Percentiles rank a stretch among this genome's conserved stretches.
Conservation (phyloP, 2,888 invertebrate genomes). For the Melitaea athalia region DNA sequence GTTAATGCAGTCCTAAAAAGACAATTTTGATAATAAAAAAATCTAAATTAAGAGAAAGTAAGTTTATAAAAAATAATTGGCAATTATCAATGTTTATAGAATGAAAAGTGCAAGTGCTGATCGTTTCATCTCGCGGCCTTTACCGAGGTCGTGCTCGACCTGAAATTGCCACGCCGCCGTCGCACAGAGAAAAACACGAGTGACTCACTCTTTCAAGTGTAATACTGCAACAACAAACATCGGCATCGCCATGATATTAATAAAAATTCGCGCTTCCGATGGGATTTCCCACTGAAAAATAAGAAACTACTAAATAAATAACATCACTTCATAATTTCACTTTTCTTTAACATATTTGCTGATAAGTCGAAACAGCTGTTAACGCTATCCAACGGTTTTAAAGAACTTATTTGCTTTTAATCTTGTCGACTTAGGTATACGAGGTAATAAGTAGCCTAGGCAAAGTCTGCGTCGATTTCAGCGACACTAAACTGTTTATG, state of each 20-base stretch:
- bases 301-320: no score
- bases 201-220: slow-evolving; percentile 30
- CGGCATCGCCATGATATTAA: background rate
- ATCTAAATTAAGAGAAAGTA: background rate
- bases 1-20: no score
- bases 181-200: slow-evolving; percentile 19
- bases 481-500: no score
- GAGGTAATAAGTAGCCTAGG: no score
- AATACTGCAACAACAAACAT: slow-evolving; percentile 11
- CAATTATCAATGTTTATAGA: background rate
- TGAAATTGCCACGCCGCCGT: slow-evolving; percentile 51
- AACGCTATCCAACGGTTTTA: no score
- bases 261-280: background rate
- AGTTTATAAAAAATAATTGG: background rate
- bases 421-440: no score
- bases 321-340: no score
- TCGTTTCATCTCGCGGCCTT: slow-evolving; percentile 54
- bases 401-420: no score
- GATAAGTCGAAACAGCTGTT: no score
- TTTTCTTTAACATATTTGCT: no score
- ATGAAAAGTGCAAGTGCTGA: slow-evolving; percentile 25
- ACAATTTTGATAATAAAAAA: background rate
- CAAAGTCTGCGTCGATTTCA: no score
- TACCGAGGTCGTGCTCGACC: slow-evolving; percentile 69
- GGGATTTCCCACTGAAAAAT: no score